Evolutionary conservation across 37 sponge, comb jelly and placozoan genomes (phyloP).

Genomic region (Beroe ovata): DNA sequence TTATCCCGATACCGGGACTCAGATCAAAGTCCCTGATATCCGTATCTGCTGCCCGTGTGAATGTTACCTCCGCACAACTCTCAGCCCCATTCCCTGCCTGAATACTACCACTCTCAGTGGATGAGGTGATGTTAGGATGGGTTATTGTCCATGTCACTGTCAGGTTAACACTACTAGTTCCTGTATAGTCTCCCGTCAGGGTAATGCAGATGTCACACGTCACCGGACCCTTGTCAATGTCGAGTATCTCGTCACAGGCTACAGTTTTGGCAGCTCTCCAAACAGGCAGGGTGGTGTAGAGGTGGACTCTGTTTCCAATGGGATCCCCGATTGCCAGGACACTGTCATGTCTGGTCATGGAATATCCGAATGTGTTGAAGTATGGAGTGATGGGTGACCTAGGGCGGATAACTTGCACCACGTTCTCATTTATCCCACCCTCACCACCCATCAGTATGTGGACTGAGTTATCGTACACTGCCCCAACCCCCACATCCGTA

Average conservation of each 20-base stretch:
- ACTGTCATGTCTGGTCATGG: background rate
- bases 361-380: constrained; percentile 6
- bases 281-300: background rate
- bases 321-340: background rate
- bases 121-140: background rate
- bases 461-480: constrained; percentile 23
- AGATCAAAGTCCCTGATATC: constrained; percentile 26
- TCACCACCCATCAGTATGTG: background rate
- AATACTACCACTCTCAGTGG: too few relatives aligned
- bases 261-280: background rate
- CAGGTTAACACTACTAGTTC: background rate
- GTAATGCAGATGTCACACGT: background rate
- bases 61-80: background rate
- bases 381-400: background rate
- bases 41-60: background rate
- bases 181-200: background rate
- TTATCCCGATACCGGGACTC: background rate
- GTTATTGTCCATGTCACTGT: background rate
- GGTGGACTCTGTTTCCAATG: background rate
- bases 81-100: background rate
- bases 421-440: background rate
- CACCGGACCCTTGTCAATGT: background rate
- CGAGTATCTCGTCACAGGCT: background rate
- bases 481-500: constrained; percentile 1
- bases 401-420: background rate